Conservation (phyloP, 2,113 vertebrate species). For the Tragelaphus strepsiceros region DNA sequence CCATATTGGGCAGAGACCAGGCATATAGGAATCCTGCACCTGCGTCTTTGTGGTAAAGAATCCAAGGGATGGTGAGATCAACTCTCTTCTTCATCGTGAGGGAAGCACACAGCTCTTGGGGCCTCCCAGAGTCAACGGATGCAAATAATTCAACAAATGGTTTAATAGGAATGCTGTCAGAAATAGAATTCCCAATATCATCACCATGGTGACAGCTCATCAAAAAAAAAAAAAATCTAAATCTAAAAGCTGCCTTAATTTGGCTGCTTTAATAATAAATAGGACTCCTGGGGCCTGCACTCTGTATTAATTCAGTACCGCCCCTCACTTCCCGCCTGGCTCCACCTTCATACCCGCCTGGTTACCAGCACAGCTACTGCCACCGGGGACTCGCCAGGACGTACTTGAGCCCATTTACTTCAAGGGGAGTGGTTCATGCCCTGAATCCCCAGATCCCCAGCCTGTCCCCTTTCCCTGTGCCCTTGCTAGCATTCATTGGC, state of each 20-base stretch:
- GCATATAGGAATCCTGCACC: not conserved
- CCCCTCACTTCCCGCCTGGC: not conserved
- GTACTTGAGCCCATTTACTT: not conserved
- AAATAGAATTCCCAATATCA: conserved; percentile 46
- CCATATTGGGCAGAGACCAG: not conserved
- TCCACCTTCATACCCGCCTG: not conserved
- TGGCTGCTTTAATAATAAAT: conserved; percentile 42
- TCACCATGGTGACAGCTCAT: conserved; percentile 66
- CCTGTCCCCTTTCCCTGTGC: not conserved
- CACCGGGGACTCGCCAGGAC: not conserved
- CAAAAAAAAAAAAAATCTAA: conserved; percentile 7
- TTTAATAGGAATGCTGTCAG: conserved; percentile 36
- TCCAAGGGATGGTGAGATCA: not conserved
- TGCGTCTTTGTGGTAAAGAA: not conserved
- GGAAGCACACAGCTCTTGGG: not conserved
- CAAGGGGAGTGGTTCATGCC: not conserved
- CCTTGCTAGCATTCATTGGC: not conserved
- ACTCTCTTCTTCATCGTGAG: not conserved
- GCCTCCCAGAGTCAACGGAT: not conserved
- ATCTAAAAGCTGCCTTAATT: conserved; percentile 59
- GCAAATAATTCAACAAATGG: conserved; percentile 58
- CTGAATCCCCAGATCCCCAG: not conserved
- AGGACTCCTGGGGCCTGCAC: not conserved
- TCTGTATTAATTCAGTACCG: not conserved
- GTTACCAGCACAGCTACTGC: too few species aligned